phyloP scores from a whole-genome alignment of 2,113 vertebrate genomes.

The Psittacula cyanocephala region DNA sequence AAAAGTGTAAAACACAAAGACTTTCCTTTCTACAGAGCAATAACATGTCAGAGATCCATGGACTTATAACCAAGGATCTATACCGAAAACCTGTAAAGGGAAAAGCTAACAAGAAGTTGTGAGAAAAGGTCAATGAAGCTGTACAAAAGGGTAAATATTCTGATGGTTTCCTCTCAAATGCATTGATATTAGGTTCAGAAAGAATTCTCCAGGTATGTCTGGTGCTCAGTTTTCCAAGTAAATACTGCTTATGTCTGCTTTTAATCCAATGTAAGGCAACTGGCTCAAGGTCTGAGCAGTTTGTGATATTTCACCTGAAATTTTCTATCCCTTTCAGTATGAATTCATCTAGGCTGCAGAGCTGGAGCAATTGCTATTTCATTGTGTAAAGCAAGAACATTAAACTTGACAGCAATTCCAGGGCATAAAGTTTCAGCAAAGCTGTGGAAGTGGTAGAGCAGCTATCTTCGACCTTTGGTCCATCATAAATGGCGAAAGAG shows the following conservation, averaged over 20 bases:
- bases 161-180: slow-evolving; percentile 37
- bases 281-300: neutral
- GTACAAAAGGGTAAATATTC: slow-evolving; percentile 57
- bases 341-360: neutral
- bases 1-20: slow-evolving; percentile 1
- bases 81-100: slow-evolving; percentile 41
- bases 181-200: slow-evolving; percentile 43
- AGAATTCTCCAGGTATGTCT: slow-evolving; percentile 30
- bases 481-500: slow-evolving; percentile 17
- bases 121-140: slow-evolving; percentile 46
- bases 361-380: slow-evolving; percentile 9
- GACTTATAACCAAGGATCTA: slow-evolving; percentile 41
- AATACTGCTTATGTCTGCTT: slow-evolving; percentile 33
- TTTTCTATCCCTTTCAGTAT: neutral
- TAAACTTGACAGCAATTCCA: slow-evolving; percentile 45
- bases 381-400: slow-evolving; percentile 20
- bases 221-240: slow-evolving; percentile 15
- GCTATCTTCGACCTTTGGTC: slow-evolving; percentile 30
- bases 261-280: neutral
- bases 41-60: neutral
- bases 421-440: slow-evolving; percentile 17
- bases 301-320: slow-evolving; percentile 34
- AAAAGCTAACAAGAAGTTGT: slow-evolving; percentile 45
- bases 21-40: neutral
- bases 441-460: neutral